A percentile compares a stretch with the other conserved stretches of the same genome.
Evolutionary conservation across 2,888 invertebrate species (phyloP).

Genomic region (Bombylius discolor): DNA sequence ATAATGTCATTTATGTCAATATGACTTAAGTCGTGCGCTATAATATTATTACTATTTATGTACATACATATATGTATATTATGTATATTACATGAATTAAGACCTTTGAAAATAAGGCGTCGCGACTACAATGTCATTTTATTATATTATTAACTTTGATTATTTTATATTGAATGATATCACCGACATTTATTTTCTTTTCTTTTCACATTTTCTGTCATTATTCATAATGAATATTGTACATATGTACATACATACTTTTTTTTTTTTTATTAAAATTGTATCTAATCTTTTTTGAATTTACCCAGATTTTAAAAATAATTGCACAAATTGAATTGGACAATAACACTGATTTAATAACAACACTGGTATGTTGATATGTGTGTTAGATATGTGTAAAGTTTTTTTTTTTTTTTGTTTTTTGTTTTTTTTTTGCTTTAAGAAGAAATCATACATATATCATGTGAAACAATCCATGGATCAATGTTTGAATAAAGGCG

Average conservation of each 20-base stretch:
- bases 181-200: not conserved
- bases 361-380: too few relatives aligned
- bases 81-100: not conserved
- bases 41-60: not conserved
- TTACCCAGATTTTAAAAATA: not conserved
- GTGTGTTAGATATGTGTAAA: too few relatives aligned
- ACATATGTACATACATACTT: not conserved
- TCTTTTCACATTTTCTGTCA: too few relatives aligned
- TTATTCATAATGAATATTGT: not conserved
- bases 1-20: constrained; percentile 6
- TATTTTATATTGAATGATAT: too few relatives aligned
- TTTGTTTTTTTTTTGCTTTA: too few relatives aligned
- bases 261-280: not conserved
- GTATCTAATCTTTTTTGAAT: not conserved
- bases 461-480: too few relatives aligned
- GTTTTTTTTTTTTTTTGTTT: too few relatives aligned
- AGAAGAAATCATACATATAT: too few relatives aligned
- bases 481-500: too few relatives aligned
- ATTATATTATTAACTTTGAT: not conserved
- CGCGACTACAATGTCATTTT: not conserved
- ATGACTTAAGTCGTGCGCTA: constrained; percentile 5
- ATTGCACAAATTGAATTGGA: not conserved
- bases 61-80: too few relatives aligned
- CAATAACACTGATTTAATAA: not conserved
- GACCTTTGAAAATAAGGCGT: not conserved